These are phyloP conservation scores for Rhineura floridana DNA, from an alignment of 2,113 vertebrate species.

Conservation along the genomic window DNA sequence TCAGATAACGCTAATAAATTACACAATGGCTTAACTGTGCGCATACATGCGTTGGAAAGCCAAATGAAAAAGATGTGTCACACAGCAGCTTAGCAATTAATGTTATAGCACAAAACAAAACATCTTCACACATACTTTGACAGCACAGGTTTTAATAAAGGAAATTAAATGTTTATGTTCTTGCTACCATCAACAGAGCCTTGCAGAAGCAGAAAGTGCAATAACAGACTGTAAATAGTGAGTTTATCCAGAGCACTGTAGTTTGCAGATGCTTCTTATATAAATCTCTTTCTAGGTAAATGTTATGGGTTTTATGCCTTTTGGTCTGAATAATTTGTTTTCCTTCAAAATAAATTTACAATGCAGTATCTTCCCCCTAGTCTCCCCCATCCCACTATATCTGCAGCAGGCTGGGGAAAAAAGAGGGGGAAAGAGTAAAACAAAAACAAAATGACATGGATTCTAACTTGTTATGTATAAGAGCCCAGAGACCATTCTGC, in stretches of 20 bases:
- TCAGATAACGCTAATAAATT: conserved; percentile 31
- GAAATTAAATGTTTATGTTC: conserved; percentile 37
- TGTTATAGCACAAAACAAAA: conserved; percentile 14
- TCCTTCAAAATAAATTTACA: conserved; percentile 61
- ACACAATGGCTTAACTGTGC: conserved; percentile 9
- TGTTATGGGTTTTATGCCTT: neutral
- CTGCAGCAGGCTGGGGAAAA: neutral
- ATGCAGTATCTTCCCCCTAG: conserved; percentile 3
- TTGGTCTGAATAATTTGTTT: conserved; percentile 27
- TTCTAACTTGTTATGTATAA: neutral
- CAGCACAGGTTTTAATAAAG: conserved; percentile 27
- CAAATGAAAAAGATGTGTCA: neutral
- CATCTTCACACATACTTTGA: conserved; percentile 1
- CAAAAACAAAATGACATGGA: neutral
- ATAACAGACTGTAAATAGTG: conserved; percentile 19
- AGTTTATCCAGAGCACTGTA: conserved; percentile 8
- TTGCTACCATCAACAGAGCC: neutral
- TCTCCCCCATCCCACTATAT: conserved; percentile 6
- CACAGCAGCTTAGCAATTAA: neutral
- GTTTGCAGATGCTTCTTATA: conserved; percentile 8
- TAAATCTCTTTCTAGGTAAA: conserved; percentile 25
- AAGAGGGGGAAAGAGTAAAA: neutral
- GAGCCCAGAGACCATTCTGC: conserved; percentile 8
- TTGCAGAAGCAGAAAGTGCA: conserved; percentile 27
- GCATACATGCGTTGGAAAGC: conserved; percentile 17